These are phyloP conservation scores for Eulacestoma nigropectus DNA, from an alignment of 2,113 vertebrate genomes.

Conservation along the genomic window DNA sequence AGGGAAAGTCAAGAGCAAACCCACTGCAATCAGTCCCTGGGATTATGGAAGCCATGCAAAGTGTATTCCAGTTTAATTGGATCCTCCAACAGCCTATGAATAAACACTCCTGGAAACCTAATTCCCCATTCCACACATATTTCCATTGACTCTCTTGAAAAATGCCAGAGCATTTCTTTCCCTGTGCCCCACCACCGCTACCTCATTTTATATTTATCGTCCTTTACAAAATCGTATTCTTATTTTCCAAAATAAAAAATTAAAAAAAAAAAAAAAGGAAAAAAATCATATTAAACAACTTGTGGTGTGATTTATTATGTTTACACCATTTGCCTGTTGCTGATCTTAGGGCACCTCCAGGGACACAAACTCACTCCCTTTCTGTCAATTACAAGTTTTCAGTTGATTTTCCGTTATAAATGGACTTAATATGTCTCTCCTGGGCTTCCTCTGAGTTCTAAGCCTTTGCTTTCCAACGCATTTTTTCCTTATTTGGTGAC, in stretches of 20 bases:
- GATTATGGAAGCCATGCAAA: background rate
- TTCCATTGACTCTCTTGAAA: background rate
- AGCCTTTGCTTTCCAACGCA: conserved; percentile 2
- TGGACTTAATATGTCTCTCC: conserved; percentile 31
- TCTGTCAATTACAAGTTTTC: conserved; percentile 32
- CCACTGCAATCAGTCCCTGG: background rate
- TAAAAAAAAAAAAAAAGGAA: background rate
- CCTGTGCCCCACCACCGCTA: background rate
- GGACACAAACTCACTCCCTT: conserved; percentile 40
- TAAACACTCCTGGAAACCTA: background rate
- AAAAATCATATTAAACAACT: conserved; percentile 7
- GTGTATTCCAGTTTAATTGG: conserved; percentile 18
- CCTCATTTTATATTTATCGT: conserved; percentile 4
- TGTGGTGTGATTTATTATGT: conserved; percentile 22
- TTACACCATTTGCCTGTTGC: conserved; percentile 24
- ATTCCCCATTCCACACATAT: conserved; percentile 2
- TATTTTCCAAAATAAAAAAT: background rate
- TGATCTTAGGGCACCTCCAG: conserved; percentile 22
- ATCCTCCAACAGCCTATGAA: background rate
- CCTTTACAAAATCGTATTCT: background rate
- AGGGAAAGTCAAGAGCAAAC: background rate
- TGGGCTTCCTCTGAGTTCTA: background rate
- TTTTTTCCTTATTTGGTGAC: background rate
- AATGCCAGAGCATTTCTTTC: background rate
- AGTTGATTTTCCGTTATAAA: conserved; percentile 42